Evolutionary conservation across 2,888 invertebrate species (phyloP), one percentile per base, ranked within the genome.

Genomic region (Caenorhabditis parvicauda): DNA sequence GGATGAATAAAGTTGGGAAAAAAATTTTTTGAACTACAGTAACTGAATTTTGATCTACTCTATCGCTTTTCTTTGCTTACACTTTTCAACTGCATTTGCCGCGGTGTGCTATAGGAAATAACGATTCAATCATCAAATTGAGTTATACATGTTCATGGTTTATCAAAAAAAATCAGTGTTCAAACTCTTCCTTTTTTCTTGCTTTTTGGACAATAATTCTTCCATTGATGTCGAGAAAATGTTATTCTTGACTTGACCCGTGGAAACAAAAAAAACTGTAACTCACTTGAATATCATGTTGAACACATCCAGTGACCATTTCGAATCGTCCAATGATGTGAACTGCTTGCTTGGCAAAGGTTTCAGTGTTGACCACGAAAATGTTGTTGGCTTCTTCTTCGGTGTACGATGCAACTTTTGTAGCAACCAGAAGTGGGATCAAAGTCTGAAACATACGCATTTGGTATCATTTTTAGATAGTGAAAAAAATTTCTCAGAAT

Each of bases 401-500:
- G 37, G 76, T 75, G 45, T 80, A 79, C 2, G 72, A 74, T 3
- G 79, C 78, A 9, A 80, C 72, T 59, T 79, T 79, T 1, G 79
- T 80, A n/a, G 79, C 79, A 3, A 79, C 79, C 29, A 79, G 57
- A 55, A 76, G 59, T 22, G 79, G 79, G 19, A 79, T 70, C 19
- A 79, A 64, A 47, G 77, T 77, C 72, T 77, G 59, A 42, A 74
- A 55, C 21, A 12, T 22, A 9, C 28, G 7, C 44, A 21, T 21
- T 19, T 9, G 19, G 6, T 9, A 19, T 19, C 9, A n/a, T n/a
- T 9, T 19, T 6, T 6, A 43, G 22, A 21, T 43, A 24, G 43
- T n/a, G n/a, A n/a, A n/a, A n/a, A n/a, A n/a, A n/a, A n/a, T n/a
- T n/a, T n/a, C n/a, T n/a, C n/a, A n/a, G n/a, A n/a, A n/a, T n/a